phyloP scores from a whole-genome alignment of 2,888 invertebrate species.

The Apotomis betuletana region DNA sequence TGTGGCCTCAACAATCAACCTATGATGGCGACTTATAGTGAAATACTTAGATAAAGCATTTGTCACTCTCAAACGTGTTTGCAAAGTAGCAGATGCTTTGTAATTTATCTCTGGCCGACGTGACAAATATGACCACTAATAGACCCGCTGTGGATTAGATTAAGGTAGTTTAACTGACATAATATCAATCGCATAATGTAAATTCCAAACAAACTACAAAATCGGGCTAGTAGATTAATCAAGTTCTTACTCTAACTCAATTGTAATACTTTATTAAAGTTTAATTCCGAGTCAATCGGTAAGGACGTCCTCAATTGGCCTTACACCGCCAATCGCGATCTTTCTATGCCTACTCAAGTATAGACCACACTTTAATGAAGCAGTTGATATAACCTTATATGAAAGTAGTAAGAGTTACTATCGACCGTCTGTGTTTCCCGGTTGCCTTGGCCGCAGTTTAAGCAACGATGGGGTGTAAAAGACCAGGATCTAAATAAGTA shows the following conservation, averaged over 20 bases:
- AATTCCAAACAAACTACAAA: no score
- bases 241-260: neutral
- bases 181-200: no score
- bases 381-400: neutral
- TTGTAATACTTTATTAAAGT: no score
- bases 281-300: conserved; percentile 1
- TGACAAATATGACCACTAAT: no score
- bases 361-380: neutral
- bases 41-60: no score
- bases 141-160: no score
- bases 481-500: conserved; percentile 41
- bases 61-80: no score
- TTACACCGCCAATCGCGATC: conserved; percentile 26
- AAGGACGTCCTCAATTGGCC: conserved; percentile 11
- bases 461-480: conserved; percentile 36
- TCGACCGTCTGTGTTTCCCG: neutral
- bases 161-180: no score
- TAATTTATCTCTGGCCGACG: no score
- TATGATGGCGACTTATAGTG: no score
- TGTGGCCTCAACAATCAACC: no score
- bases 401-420: conserved; percentile 2
- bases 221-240: neutral
- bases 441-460: neutral
- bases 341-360: conserved; percentile 18
- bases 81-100: neutral